phyloP scores from a whole-genome alignment of 2,113 vertebrate genomes.

The Myxocyprinus asiaticus region DNA sequence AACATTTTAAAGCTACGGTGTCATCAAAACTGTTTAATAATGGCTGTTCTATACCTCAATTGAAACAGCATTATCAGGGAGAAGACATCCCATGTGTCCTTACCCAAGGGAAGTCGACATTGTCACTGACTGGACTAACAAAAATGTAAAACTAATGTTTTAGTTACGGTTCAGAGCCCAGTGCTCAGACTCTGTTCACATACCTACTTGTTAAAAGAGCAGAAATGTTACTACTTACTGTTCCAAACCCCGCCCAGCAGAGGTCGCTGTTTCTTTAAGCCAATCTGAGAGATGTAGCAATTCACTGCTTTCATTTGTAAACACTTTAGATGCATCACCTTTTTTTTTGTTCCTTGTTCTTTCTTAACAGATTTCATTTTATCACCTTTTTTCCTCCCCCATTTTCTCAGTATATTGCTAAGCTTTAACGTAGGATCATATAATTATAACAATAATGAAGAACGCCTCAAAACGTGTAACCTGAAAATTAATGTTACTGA shows the following conservation, averaged over 20 bases:
- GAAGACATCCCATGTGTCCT: constrained; percentile 58
- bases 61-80: constrained; percentile 69
- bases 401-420: constrained; percentile 82
- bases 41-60: constrained; percentile 66
- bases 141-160: constrained; percentile 52
- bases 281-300: constrained; percentile 73
- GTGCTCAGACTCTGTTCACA: constrained; percentile 50
- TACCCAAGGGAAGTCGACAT: constrained; percentile 59
- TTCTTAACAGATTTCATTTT: constrained; percentile 71
- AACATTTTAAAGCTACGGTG: constrained; percentile 63
- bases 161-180: constrained; percentile 55
- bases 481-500: constrained; percentile 81
- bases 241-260: constrained; percentile 71
- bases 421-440: constrained; percentile 89
- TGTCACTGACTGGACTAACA: constrained; percentile 57
- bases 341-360: constrained; percentile 55
- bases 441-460: constrained; percentile 73
- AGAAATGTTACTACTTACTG: constrained; percentile 76
- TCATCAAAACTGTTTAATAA: constrained; percentile 55
- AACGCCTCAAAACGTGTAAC: constrained; percentile 84
- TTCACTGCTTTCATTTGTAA: constrained; percentile 74
- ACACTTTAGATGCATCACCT: constrained; percentile 70
- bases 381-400: constrained; percentile 66
- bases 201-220: constrained; percentile 57
- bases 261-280: constrained; percentile 71